Conservation (phyloP, 2,797 vertebrate genomes). For the Yasuhikotakia modesta region DNA sequence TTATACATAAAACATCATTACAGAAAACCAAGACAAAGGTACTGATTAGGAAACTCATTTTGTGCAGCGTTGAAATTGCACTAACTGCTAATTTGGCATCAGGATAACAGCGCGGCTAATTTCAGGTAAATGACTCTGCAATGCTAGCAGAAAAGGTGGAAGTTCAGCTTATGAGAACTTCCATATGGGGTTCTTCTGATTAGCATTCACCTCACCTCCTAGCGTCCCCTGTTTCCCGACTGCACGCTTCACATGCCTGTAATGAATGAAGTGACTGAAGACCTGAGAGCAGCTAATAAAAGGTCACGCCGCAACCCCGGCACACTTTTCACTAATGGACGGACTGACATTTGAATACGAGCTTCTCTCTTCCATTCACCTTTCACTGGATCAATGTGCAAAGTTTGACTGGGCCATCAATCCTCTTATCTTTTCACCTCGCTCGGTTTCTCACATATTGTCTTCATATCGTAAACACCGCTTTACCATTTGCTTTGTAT, state of each 20-base stretch:
- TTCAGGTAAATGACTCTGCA: constrained; percentile 6
- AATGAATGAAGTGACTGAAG: constrained; percentile 55
- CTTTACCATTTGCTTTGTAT: constrained; percentile 42
- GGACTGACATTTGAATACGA: constrained; percentile 59
- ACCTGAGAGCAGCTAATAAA: constrained; percentile 50
- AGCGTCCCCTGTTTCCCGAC: background rate
- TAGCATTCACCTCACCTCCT: constrained; percentile 37
- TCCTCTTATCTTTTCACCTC: constrained; percentile 21
- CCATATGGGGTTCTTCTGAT: constrained; percentile 34
- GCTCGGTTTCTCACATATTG: constrained; percentile 20
- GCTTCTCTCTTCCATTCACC: constrained; percentile 40
- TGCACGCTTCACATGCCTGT: background rate
- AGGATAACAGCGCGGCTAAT: background rate
- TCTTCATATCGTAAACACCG: constrained; percentile 12
- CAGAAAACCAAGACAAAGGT: too few relatives aligned
- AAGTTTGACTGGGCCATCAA: constrained; percentile 39
- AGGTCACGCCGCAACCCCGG: constrained; percentile 55
- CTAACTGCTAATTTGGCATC: background rate
- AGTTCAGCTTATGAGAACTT: constrained; percentile 24
- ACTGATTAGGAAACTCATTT: too few relatives aligned
- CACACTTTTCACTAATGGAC: constrained; percentile 54
- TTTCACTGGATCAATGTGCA: constrained; percentile 36
- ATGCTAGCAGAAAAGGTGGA: background rate
- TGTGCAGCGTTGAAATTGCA: background rate
- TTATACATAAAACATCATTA: too few relatives aligned